A percentile compares a stretch with the other conserved stretches of the same genome.
Evolutionary conservation across 2,888 invertebrate species (phyloP).

Genomic region (Scrobipalpa costella): DNA sequence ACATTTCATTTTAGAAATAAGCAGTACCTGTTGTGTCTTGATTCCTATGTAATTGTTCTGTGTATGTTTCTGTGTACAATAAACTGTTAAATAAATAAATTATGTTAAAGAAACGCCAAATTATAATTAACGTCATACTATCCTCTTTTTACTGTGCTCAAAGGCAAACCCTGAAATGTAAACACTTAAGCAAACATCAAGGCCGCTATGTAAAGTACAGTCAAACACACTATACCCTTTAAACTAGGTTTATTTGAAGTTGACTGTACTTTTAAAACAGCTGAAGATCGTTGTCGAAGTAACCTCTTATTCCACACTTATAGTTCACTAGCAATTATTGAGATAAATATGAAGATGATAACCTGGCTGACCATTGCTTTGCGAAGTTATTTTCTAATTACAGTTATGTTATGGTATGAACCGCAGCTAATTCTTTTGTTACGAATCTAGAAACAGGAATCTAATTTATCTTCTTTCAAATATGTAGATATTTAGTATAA

Average conservation of each 20-base stretch:
- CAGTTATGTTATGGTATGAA: background rate
- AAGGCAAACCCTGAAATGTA: constrained; percentile 1
- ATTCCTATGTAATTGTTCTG: too few relatives aligned
- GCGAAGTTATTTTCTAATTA: constrained; percentile 1
- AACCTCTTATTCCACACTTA: background rate
- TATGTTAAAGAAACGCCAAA: too few relatives aligned
- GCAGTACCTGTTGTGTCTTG: too few relatives aligned
- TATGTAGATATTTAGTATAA: too few relatives aligned
- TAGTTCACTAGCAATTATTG: background rate
- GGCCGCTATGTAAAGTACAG: too few relatives aligned
- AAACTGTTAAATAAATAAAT: too few relatives aligned
- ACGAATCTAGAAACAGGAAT: too few relatives aligned
- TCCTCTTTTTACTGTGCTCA: background rate
- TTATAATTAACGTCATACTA: background rate
- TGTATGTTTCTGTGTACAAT: too few relatives aligned
- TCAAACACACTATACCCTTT: background rate
- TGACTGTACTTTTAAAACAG: background rate
- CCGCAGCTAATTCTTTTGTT: background rate
- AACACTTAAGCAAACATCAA: constrained; percentile 3
- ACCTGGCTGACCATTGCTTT: constrained; percentile 8
- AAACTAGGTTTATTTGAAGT: background rate
- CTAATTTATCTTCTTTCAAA: too few relatives aligned
- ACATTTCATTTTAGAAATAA: too few relatives aligned
- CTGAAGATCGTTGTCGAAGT: background rate
- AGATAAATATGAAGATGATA: constrained; percentile 11